Conservation (phyloP, 2,113 vertebrate genomes). For the Pelvicachromis taeniatus region DNA sequence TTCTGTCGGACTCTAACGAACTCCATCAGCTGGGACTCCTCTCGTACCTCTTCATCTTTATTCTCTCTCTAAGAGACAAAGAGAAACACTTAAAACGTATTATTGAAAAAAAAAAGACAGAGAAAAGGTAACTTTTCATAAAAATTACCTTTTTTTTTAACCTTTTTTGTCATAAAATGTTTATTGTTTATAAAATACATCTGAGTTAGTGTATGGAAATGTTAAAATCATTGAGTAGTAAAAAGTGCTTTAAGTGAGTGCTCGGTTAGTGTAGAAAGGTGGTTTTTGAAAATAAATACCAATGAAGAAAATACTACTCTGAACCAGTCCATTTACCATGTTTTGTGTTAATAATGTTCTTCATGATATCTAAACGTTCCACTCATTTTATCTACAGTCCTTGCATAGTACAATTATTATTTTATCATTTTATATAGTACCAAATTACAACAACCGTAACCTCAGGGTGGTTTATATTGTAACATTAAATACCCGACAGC, state of each 20-base stretch:
- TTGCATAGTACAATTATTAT: neutral
- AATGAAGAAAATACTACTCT: too few relatives aligned
- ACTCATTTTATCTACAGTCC: neutral
- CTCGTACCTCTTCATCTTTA: conserved; percentile 47
- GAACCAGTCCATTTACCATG: neutral
- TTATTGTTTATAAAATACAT: neutral
- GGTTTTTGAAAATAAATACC: too few relatives aligned
- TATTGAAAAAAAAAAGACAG: neutral
- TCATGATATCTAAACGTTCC: neutral
- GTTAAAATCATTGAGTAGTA: neutral
- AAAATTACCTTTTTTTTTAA: neutral
- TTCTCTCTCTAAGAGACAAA: conserved; percentile 47
- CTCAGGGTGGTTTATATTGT: neutral
- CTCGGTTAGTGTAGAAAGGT: too few relatives aligned
- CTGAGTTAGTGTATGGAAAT: fast-evolving
- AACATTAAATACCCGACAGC: neutral
- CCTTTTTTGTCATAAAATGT: neutral
- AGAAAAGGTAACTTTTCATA: neutral
- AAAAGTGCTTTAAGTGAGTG: neutral
- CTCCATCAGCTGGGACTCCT: conserved; percentile 66
- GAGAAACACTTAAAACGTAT: neutral
- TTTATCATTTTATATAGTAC: too few relatives aligned
- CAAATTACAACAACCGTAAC: neutral
- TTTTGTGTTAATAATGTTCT: neutral
- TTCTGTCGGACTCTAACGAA: conserved; percentile 71